Evolutionary conservation across 2,888 invertebrate species (phyloP).

Genomic region (Parnassius glacialis): DNA sequence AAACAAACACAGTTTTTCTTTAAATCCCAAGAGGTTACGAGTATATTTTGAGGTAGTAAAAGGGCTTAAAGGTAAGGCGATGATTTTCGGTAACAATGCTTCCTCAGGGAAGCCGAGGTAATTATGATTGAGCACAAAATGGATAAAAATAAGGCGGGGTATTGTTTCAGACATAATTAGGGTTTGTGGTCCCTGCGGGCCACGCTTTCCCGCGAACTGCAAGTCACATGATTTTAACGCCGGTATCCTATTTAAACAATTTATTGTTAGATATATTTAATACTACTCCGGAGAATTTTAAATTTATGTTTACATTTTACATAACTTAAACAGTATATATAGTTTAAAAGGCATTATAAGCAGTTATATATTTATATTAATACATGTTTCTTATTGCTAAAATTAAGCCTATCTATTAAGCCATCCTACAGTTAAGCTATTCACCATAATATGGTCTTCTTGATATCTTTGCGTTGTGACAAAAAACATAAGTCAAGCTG

Average conservation of each 20-base stretch:
- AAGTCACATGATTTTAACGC: conserved; percentile 54
- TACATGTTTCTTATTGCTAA: too few species aligned
- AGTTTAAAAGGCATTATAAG: too few species aligned
- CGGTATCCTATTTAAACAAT: conserved; percentile 32
- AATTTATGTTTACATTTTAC: background rate
- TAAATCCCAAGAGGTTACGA: conserved; percentile 4
- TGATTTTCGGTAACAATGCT: conserved; percentile 66
- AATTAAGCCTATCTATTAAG: too few species aligned
- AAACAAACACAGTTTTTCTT: conserved; percentile 14
- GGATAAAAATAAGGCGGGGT: conserved; percentile 74
- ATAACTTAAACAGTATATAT: too few species aligned
- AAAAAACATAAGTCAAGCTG: too few species aligned
- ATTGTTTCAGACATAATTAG: conserved; percentile 79
- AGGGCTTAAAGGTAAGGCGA: conserved; percentile 46
- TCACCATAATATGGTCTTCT: too few species aligned
- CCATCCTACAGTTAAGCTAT: too few species aligned
- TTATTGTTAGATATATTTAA: conserved; percentile 22
- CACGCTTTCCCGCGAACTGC: conserved; percentile 44
- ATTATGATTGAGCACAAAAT: conserved; percentile 80
- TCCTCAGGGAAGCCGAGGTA: conserved; percentile 64
- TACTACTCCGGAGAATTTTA: conserved; percentile 7
- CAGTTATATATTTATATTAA: too few species aligned
- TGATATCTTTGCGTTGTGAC: too few species aligned
- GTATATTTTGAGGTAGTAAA: conserved; percentile 51
- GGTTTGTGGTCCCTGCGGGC: conserved; percentile 74